These are phyloP conservation scores for Neodiprion lecontei DNA, from an alignment of 1,140 invertebrate genomes.

Conservation along the genomic window DNA sequence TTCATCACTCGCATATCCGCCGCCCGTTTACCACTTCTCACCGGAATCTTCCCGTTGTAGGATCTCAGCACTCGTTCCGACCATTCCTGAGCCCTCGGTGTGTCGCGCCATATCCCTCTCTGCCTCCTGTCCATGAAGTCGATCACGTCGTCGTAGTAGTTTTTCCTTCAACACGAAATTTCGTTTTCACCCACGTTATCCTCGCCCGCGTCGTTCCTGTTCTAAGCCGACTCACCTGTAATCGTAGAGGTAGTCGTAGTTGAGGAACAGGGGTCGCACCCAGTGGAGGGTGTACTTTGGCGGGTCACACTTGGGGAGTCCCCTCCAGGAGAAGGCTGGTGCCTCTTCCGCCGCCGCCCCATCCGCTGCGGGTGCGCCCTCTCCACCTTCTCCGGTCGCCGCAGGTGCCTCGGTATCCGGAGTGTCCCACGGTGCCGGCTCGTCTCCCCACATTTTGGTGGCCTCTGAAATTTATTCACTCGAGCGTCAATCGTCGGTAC, in stretches of 20 bases:
- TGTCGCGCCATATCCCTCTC: slow-evolving; percentile 71
- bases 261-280: slow-evolving; percentile 79
- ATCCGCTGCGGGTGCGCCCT: slow-evolving; percentile 42
- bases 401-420: slow-evolving; percentile 28
- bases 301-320: slow-evolving; percentile 57
- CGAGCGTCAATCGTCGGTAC: no score
- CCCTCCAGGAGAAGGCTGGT: slow-evolving; percentile 8
- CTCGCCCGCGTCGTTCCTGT: not conserved
- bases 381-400: slow-evolving; percentile 33
- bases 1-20: slow-evolving; percentile 55
- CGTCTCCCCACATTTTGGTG: slow-evolving; percentile 53
- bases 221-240: slow-evolving; percentile 64
- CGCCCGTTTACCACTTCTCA: slow-evolving; percentile 48
- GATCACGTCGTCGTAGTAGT: slow-evolving; percentile 86
- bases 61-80: slow-evolving; percentile 78
- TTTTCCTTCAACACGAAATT: slow-evolving; percentile 59
- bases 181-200: no score
- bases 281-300: slow-evolving; percentile 71
- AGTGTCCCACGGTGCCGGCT: slow-evolving; percentile 48
- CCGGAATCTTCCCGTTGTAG: slow-evolving; percentile 63
- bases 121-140: slow-evolving; percentile 79
- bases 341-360: slow-evolving; percentile 43
- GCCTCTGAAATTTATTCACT: slow-evolving; percentile 1
- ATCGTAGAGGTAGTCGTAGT: slow-evolving; percentile 83
- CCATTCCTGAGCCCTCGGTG: slow-evolving; percentile 81